These are phyloP conservation scores for Misgurnus anguillicaudatus DNA, from an alignment of 2,113 vertebrate genomes.

Conservation along the genomic window DNA sequence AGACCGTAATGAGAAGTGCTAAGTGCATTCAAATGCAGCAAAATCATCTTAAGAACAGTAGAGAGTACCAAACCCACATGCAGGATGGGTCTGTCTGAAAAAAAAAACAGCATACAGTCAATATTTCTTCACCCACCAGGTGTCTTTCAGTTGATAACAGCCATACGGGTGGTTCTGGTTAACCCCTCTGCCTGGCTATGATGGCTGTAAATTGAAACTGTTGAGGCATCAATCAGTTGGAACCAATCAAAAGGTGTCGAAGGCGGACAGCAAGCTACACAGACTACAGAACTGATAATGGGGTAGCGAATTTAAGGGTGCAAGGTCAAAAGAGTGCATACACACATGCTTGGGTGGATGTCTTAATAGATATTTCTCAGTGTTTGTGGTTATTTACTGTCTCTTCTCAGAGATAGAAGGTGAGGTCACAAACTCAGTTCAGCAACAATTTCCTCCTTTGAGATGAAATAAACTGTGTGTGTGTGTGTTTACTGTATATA, in stretches of 20 bases:
- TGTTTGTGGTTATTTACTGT: background rate
- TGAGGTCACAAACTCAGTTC: slow-evolving; percentile 3
- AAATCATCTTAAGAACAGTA: background rate
- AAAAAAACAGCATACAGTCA: slow-evolving; percentile 59
- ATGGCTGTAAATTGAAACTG: slow-evolving; percentile 56
- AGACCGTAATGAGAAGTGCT: slow-evolving; percentile 22
- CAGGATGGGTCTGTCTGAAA: slow-evolving; percentile 43
- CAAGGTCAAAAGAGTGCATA: slow-evolving; percentile 6
- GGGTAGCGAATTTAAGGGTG: background rate
- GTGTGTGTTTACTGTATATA: background rate
- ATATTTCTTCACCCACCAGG: slow-evolving; percentile 33
- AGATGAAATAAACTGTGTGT: slow-evolving; percentile 3
- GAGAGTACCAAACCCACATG: slow-evolving; percentile 21
- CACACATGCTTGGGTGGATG: background rate
- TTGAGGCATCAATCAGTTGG: slow-evolving; percentile 53
- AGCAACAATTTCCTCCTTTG: slow-evolving; percentile 15
- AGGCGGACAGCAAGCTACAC: background rate
- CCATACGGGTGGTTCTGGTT: slow-evolving; percentile 32
- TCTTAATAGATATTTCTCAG: slow-evolving; percentile 13
- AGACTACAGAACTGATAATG: background rate
- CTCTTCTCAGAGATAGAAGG: background rate
- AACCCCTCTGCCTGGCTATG: slow-evolving; percentile 36
- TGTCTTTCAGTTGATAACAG: slow-evolving; percentile 46
- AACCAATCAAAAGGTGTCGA: slow-evolving; percentile 11
- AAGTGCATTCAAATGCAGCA: slow-evolving; percentile 33